phyloP scores from a whole-genome alignment of 1,140 invertebrate genomes.

The Calycopis cecrops region DNA sequence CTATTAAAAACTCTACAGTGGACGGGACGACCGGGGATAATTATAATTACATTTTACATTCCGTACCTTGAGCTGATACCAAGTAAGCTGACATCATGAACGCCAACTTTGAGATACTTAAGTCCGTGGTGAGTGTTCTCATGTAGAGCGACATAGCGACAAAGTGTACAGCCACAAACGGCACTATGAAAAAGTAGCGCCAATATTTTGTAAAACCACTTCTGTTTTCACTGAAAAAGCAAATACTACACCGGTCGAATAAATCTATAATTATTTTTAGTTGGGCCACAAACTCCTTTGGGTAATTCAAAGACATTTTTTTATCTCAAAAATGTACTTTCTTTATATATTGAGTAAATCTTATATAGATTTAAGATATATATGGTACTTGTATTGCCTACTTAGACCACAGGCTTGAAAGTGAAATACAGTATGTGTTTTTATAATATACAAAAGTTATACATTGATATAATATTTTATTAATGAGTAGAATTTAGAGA shows the following conservation, averaged over 20 bases:
- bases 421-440: too few species aligned
- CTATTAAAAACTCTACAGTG: too few species aligned
- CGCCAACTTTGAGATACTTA: slow-evolving; percentile 29
- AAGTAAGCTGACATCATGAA: slow-evolving; percentile 29
- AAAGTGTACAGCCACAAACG: slow-evolving; percentile 15
- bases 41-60: too few species aligned
- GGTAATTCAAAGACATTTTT: slow-evolving; percentile 17
- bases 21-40: too few species aligned
- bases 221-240: slow-evolving; percentile 24
- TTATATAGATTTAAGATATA: too few species aligned
- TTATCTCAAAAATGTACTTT: too few species aligned
- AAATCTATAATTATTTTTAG: slow-evolving; percentile 27
- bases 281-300: slow-evolving; percentile 24
- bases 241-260: slow-evolving; percentile 26
- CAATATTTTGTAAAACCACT: slow-evolving; percentile 24
- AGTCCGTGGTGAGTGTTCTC: not conserved
- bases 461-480: too few species aligned
- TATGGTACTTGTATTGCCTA: too few species aligned
- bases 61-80: slow-evolving; percentile 29
- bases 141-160: not conserved
- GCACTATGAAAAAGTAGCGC: slow-evolving; percentile 22
- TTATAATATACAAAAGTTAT: too few species aligned
- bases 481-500: too few species aligned
- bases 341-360: too few species aligned
- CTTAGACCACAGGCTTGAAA: too few species aligned